These are phyloP conservation scores for Dichetophora obliterata DNA, from an alignment of 2,888 invertebrate genomes.

Conservation along the genomic window DNA sequence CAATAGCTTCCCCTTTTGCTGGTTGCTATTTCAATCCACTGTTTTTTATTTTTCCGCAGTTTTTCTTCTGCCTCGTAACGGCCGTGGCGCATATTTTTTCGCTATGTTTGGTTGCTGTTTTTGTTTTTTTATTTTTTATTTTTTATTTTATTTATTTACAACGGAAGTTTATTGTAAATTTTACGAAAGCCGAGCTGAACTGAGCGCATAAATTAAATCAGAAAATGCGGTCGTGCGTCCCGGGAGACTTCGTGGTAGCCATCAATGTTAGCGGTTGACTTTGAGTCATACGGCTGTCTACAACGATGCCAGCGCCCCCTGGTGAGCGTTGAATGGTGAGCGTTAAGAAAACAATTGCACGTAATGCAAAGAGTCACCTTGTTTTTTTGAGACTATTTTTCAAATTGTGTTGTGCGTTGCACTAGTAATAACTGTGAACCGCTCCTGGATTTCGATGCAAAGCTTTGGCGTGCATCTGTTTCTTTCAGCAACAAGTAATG, in stretches of 20 bases:
- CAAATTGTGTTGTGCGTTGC: too few species aligned
- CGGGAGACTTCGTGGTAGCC: conserved; percentile 7
- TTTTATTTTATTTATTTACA: conserved; percentile 3
- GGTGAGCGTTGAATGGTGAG: background rate
- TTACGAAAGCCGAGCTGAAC: background rate
- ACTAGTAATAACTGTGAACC: too few species aligned
- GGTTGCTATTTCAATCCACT: background rate
- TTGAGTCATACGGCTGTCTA: too few species aligned
- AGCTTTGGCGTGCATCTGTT: too few species aligned
- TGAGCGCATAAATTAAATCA: conserved; percentile 15
- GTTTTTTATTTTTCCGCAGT: background rate
- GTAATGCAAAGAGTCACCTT: too few species aligned
- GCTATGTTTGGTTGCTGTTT: background rate
- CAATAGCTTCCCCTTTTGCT: conserved; percentile 7
- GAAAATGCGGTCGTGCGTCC: conserved; percentile 13
- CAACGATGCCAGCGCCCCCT: background rate
- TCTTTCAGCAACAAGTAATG: too few species aligned
- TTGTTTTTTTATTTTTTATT: background rate
- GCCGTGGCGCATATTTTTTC: background rate
- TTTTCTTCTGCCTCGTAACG: background rate
- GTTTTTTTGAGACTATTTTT: too few species aligned
- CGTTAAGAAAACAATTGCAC: background rate
- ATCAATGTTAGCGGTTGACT: background rate
- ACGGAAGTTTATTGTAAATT: conserved; percentile 4
- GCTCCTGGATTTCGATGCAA: too few species aligned